Evolutionary conservation across 2,888 invertebrate genomes (phyloP).

Genomic region (Hypsopygia costalis): DNA sequence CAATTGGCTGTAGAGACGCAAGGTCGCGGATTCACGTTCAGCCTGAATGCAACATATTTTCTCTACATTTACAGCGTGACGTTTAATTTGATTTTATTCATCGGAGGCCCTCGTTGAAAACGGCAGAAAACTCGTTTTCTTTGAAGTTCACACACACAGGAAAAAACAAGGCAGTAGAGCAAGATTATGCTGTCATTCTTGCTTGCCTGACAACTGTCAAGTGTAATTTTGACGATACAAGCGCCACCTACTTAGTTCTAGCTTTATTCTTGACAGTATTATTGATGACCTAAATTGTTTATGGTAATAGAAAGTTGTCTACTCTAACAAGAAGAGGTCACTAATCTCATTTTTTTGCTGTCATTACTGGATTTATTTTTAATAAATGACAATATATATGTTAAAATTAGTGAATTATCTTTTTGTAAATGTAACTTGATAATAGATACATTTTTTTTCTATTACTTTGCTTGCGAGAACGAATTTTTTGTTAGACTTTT

Average conservation of each 20-base stretch:
- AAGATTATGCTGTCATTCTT: no score
- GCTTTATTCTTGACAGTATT: constrained; percentile 14
- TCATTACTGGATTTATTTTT: no score
- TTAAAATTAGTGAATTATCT: no score
- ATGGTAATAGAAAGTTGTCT: no score
- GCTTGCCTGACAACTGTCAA: constrained; percentile 12
- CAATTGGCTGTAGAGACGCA: constrained; percentile 40
- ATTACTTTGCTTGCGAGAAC: no score
- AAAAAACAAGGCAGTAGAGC: no score
- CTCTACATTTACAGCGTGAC: constrained; percentile 47
- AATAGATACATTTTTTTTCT: no score
- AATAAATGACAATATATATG: no score
- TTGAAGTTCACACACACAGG: constrained; percentile 18
- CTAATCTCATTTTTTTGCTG: no score
- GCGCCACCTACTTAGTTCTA: constrained; percentile 20
- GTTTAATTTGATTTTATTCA: constrained; percentile 50
- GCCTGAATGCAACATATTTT: constrained; percentile 43
- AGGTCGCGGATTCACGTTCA: constrained; percentile 47
- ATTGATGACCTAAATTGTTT: constrained; percentile 32
- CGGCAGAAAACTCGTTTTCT: constrained; percentile 42
- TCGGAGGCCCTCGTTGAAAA: constrained; percentile 42
- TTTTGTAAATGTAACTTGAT: no score
- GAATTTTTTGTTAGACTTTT: no score
- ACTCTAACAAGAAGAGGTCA: no score
- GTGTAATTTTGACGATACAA: neutral